These are phyloP conservation scores for Coenonympha arcania DNA, from an alignment of 2,888 invertebrate species.

Conservation along the genomic window DNA sequence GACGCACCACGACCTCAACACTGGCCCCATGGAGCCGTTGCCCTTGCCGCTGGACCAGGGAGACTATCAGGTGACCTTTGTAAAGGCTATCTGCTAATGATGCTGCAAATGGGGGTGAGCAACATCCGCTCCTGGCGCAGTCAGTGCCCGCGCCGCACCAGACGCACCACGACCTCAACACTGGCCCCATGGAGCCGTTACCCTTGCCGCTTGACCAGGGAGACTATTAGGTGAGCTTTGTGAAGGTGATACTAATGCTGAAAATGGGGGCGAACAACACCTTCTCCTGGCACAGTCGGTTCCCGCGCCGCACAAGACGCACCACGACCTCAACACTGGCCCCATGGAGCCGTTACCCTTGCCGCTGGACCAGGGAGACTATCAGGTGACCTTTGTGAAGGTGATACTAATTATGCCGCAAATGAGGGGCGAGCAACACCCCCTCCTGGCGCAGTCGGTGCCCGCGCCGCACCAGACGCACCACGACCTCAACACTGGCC, in stretches of 20 bases:
- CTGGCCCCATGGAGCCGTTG: slow-evolving; percentile 48
- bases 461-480: slow-evolving; percentile 25
- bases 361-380: slow-evolving; percentile 44
- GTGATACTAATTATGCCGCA: slow-evolving; percentile 78
- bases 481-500: slow-evolving; percentile 37
- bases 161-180: no score
- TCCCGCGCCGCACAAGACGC: slow-evolving; percentile 28
- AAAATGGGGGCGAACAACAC: slow-evolving; percentile 75
- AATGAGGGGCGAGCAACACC: slow-evolving; percentile 72
- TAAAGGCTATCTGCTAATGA: no score
- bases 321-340: slow-evolving; percentile 34
- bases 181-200: no score
- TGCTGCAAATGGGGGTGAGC: neutral
- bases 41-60: slow-evolving; percentile 43
- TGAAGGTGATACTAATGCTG: slow-evolving; percentile 78
- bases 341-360: slow-evolving; percentile 48
- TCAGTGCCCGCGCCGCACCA: no score
- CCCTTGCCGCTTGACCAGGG: no score
- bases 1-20: slow-evolving; percentile 32
- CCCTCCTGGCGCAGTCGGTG: slow-evolving; percentile 34
- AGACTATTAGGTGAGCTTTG: no score
- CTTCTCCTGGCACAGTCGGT: slow-evolving; percentile 34
- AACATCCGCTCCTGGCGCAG: neutral
- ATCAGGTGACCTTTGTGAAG: slow-evolving; percentile 55
- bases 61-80: slow-evolving; percentile 49